Evolutionary conservation across 2,888 invertebrate genomes (phyloP).

Genomic region (Zelleria hepariella): DNA sequence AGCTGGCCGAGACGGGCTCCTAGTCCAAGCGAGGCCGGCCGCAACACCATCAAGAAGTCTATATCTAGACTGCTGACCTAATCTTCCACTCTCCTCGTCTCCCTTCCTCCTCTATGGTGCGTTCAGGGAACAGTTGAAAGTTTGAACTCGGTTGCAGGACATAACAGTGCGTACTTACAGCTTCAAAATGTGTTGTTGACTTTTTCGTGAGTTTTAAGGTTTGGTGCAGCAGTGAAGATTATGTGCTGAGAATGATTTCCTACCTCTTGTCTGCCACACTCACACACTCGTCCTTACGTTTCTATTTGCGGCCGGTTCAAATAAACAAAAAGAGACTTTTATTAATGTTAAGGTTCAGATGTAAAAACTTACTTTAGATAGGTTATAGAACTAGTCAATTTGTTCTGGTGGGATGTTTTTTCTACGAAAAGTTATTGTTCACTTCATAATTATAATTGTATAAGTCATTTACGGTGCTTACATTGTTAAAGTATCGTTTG

Average conservation of each 20-base stretch:
- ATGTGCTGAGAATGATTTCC: slow-evolving; percentile 28
- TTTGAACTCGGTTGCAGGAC: slow-evolving; percentile 53
- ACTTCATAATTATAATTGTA: slow-evolving; percentile 42
- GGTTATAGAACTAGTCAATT: slow-evolving; percentile 68
- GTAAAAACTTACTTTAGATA: slow-evolving; percentile 52
- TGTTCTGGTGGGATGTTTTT: slow-evolving; percentile 62
- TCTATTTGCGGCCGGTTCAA: slow-evolving; percentile 64
- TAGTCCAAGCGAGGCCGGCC: slow-evolving; percentile 70
- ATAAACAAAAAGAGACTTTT: slow-evolving; percentile 56
- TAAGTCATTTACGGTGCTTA: slow-evolving; percentile 58
- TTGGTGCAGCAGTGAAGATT: slow-evolving; percentile 19
- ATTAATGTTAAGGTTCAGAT: slow-evolving; percentile 47
- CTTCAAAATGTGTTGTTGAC: neutral
- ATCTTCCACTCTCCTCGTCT: slow-evolving; percentile 23
- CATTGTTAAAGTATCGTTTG: slow-evolving; percentile 56
- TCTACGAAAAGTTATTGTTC: slow-evolving; percentile 58
- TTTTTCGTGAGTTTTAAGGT: neutral
- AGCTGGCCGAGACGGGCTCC: slow-evolving; percentile 58
- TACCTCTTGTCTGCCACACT: slow-evolving; percentile 27
- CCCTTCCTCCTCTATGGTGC: slow-evolving; percentile 29
- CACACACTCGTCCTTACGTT: slow-evolving; percentile 27
- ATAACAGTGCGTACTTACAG: neutral
- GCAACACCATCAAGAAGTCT: slow-evolving; percentile 66
- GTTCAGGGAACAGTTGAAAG: slow-evolving; percentile 41
- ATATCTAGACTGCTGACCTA: slow-evolving; percentile 42